Evolutionary conservation across 2,888 invertebrate species (phyloP), one percentile per base, ranked within the genome.

Genomic region (Euclidia mi): DNA sequence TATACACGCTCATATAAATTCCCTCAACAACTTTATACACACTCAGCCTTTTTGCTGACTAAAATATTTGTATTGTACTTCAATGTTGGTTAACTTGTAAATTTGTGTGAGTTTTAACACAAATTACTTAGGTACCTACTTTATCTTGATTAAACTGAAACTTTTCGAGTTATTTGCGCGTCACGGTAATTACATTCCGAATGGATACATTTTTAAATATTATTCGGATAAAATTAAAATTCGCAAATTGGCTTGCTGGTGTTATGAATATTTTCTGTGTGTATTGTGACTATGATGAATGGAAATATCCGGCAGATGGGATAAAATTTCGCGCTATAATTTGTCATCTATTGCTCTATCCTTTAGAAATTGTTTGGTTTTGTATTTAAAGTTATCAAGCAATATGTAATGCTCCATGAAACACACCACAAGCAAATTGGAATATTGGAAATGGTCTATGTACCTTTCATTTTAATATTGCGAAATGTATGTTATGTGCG

Each of bases 281-380:
- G 72, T 52, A 68, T 72, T 67, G 64, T 76, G 84, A 85, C 82
- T 77, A 75, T 85, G 85, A 87, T 78, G 78, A 79, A 88, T 76
- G 82, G 70, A 68, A 65, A 66, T 62, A 71, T 65, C 57, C 14
- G 56, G 60, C 51, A 69, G 70, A 71, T 68, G 66, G 56, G 57
- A 51, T 56, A 60, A 71, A 50, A 76, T 77, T 81, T 72, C 48
- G 65, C 66, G 49, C 52, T 59, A 71, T 76, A 76, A 83, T 85
- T 84, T 82, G 76, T 82, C 82, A 82, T 80, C 71, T 79, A 81
- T 80, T 70, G 69, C 64, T 66, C 65, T 68, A 65, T 67, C 44
- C 56, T 62, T 59, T 56, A 58, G 51, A 53, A 62, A 52, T 62
- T 47, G 46, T 49, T 48, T 56, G 53, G 32, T 64, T 42, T 47